A percentile compares a stretch with the other conserved stretches of the same genome.
phyloP scores from a whole-genome alignment of 1,140 invertebrate species.

The Varroa destructor region DNA sequence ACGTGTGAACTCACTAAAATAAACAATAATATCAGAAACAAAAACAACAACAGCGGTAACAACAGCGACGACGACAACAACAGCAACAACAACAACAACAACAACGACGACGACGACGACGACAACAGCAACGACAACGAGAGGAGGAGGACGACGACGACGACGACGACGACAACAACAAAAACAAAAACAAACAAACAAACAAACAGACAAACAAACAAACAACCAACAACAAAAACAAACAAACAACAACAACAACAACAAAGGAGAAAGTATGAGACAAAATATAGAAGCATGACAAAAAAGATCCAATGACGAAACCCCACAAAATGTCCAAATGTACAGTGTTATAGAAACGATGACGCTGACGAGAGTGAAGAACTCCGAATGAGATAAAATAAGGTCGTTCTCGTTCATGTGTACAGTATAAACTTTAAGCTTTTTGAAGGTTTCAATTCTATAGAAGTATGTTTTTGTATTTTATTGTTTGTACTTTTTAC shows the following conservation, averaged over 20 bases:
- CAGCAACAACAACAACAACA: not conserved
- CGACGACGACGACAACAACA: not conserved
- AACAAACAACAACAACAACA: constrained; percentile 12
- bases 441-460: constrained; percentile 25
- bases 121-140: not conserved
- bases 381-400: not conserved
- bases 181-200: not conserved
- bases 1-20: not conserved
- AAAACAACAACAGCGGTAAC: not conserved
- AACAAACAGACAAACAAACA: not conserved
- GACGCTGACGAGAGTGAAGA: not conserved
- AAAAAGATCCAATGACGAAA: not conserved
- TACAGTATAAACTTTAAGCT: constrained; percentile 28
- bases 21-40: not conserved
- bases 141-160: not conserved
- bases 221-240: not conserved
- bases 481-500: constrained; percentile 26
- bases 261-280: not conserved
- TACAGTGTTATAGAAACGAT: constrained; percentile 13
- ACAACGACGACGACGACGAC: not conserved
- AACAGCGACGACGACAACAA: constrained; percentile 14
- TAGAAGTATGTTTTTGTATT: constrained; percentile 25
- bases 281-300: not conserved
- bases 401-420: constrained; percentile 28
- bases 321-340: not conserved